Conservation (phyloP, 2,113 vertebrate genomes). For the Xenopus laevis region DNA sequence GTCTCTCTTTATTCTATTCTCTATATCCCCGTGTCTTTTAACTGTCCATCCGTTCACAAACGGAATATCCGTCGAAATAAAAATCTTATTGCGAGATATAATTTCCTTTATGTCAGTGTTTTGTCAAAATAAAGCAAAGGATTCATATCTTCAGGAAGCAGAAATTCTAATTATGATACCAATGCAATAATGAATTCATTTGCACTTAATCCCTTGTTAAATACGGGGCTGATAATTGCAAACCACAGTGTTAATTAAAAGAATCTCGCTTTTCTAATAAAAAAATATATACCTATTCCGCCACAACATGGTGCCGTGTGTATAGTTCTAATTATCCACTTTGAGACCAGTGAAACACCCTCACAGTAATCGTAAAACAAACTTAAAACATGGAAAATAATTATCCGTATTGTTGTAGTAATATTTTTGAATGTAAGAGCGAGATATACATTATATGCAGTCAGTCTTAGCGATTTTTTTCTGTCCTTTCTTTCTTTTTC, state of each 20-base stretch:
- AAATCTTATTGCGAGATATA: no score
- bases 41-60: no score
- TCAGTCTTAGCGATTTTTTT: conserved; percentile 71
- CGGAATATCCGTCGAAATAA: no score
- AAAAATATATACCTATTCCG: not conserved
- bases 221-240: conserved; percentile 22
- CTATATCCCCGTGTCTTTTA: no score
- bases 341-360: no score
- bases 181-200: conserved; percentile 32
- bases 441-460: conserved; percentile 75
- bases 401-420: conserved; percentile 54
- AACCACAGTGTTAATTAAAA: conserved; percentile 37
- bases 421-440: conserved; percentile 75
- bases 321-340: no score
- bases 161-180: not conserved
- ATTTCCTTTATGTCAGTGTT: no score
- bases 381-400: no score
- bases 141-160: not conserved
- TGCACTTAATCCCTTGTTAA: conserved; percentile 45
- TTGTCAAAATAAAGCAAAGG: not conserved
- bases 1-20: no score
- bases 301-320: no score
- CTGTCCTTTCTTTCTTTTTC: conserved; percentile 11
- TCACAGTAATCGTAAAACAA: no score
- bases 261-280: conserved; percentile 8